These are phyloP conservation scores for Catharus fuscescens DNA, from an alignment of 2,113 vertebrate genomes.

Conservation along the genomic window DNA sequence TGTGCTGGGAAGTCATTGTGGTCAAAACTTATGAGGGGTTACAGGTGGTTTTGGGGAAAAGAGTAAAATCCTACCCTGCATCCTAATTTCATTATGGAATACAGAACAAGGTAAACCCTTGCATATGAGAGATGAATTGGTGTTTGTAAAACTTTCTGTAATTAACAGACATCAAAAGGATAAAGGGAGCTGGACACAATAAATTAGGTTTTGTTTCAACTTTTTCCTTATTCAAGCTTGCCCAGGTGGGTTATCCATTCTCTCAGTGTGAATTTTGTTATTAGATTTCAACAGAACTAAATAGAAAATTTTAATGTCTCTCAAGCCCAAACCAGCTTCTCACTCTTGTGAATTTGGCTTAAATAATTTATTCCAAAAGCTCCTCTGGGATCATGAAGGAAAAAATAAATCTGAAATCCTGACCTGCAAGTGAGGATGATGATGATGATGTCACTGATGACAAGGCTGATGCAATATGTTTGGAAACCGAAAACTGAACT, in stretches of 20 bases:
- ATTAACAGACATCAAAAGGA: not conserved
- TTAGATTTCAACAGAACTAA: not conserved
- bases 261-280: not conserved
- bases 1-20: not conserved
- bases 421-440: not conserved
- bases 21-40: not conserved
- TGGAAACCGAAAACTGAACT: not conserved
- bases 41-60: not conserved
- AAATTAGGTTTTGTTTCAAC: constrained; percentile 3
- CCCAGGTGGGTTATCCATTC: not conserved
- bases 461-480: not conserved
- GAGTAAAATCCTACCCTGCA: not conserved
- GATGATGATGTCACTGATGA: not conserved
- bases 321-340: not conserved
- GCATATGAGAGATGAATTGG: not conserved
- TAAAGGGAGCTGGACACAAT: not conserved
- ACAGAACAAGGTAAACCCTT: not conserved
- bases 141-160: not conserved
- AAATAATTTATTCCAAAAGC: not conserved
- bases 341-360: not conserved
- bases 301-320: not conserved
- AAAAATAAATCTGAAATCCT: not conserved
- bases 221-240: not conserved
- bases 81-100: not conserved
- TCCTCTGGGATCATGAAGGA: not conserved